A percentile compares a stretch with the other conserved stretches of the same genome.
Evolutionary conservation across 2,113 vertebrate genomes (phyloP).

Genomic region (Lutjanus erythropterus): DNA sequence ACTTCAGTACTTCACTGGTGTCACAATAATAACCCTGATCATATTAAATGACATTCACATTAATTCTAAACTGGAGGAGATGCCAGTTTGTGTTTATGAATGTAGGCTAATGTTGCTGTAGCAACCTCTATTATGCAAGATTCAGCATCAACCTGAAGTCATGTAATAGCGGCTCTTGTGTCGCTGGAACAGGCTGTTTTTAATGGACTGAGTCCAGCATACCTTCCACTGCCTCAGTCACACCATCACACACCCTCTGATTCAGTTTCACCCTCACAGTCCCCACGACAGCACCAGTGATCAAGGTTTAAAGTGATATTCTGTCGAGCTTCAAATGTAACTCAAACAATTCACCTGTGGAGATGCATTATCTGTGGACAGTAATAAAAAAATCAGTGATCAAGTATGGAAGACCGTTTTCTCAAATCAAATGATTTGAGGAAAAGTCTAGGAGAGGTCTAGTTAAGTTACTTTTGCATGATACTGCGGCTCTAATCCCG

Average conservation of each 20-base stretch:
- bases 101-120: background rate
- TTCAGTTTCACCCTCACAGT: slow-evolving; percentile 43
- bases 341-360: too few species aligned
- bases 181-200: slow-evolving; percentile 31
- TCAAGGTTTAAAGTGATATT: background rate
- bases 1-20: too few species aligned
- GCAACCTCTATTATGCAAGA: background rate
- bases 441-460: too few species aligned
- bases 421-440: too few species aligned
- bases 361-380: too few species aligned
- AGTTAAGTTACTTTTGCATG: background rate
- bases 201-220: slow-evolving; percentile 56
- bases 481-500: background rate
- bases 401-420: too few species aligned
- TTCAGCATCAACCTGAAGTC: slow-evolving; percentile 7
- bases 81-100: slow-evolving; percentile 1
- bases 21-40: background rate
- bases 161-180: slow-evolving; percentile 13
- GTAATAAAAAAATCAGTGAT: too few species aligned
- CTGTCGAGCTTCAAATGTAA: background rate
- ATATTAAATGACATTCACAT: background rate
- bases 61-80: background rate
- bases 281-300: background rate
- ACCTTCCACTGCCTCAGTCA: slow-evolving; percentile 21
- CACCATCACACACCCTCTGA: slow-evolving; percentile 17